phyloP scores from a whole-genome alignment of 2,113 vertebrate genomes.

The Romanogobio albipinnatus region DNA sequence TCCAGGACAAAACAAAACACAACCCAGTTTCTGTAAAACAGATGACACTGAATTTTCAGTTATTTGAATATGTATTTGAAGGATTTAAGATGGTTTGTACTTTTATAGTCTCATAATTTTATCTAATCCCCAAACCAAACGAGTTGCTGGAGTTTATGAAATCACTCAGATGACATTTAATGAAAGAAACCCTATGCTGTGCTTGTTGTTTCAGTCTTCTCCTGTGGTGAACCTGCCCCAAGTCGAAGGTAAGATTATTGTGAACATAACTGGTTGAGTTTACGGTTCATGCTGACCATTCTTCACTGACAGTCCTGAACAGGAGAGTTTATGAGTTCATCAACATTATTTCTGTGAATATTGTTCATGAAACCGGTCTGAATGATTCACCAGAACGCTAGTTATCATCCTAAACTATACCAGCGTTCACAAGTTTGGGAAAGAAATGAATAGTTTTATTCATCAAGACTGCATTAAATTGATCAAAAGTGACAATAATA shows the following conservation, averaged over 20 bases:
- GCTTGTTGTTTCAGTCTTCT: slow-evolving; percentile 73
- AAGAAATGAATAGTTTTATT: too few species aligned
- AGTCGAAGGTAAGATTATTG: slow-evolving; percentile 81
- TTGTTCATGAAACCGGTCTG: too few species aligned
- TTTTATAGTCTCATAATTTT: neutral
- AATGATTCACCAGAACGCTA: too few species aligned
- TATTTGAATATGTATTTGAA: neutral
- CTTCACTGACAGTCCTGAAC: too few species aligned
- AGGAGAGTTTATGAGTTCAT: too few species aligned
- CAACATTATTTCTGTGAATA: too few species aligned
- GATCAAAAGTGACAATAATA: too few species aligned
- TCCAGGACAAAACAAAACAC: neutral
- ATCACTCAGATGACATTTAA: neutral
- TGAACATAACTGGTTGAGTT: too few species aligned
- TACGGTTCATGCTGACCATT: too few species aligned
- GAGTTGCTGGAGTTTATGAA: neutral
- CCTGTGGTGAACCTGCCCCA: slow-evolving; percentile 75
- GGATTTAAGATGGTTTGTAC: neutral
- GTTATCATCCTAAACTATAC: too few species aligned
- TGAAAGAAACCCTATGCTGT: slow-evolving; percentile 25
- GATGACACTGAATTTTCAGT: neutral
- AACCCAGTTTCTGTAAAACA: neutral
- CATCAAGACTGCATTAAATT: too few species aligned
- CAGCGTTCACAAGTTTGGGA: too few species aligned
- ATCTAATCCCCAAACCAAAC: neutral